A percentile compares a stretch with the other conserved stretches of the same genome.
Conservation (phyloP, 1,140 invertebrate genomes). For the Drosophila sp. region DNA sequence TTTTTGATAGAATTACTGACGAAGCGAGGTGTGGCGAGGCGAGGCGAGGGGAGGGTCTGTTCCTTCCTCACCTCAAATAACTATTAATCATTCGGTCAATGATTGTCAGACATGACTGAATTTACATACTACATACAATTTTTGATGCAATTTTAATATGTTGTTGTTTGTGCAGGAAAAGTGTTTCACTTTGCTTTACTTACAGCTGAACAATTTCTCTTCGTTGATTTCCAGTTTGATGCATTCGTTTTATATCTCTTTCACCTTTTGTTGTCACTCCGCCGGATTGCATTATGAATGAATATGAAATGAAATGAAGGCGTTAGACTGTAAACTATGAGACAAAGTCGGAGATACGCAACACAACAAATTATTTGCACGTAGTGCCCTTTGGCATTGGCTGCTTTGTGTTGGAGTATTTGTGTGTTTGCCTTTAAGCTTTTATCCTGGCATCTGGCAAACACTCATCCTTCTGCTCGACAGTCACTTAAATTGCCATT, state of each 20-base stretch:
- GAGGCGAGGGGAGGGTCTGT: too few relatives aligned
- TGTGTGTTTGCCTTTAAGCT: constrained; percentile 57
- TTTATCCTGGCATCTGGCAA: constrained; percentile 72
- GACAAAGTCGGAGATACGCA: constrained; percentile 32
- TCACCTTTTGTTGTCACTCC: constrained; percentile 41
- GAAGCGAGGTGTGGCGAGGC: neutral
- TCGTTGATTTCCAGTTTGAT: constrained; percentile 63
- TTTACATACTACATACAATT: constrained; percentile 5
- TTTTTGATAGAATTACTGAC: constrained; percentile 45
- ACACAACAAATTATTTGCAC: constrained; percentile 22
- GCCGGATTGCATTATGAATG: constrained; percentile 68
- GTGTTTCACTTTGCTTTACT: constrained; percentile 24
- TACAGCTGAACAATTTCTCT: constrained; percentile 49
- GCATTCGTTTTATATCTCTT: constrained; percentile 67
- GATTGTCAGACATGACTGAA: constrained; percentile 3
- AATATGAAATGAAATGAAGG: constrained; percentile 50
- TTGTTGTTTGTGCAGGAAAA: constrained; percentile 17
- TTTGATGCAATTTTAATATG: constrained; percentile 56
- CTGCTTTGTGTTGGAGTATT: constrained; percentile 20
- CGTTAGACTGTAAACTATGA: constrained; percentile 76
- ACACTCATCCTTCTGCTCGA: constrained; percentile 43
- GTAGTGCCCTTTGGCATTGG: constrained; percentile 25
- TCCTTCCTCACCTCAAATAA: neutral
- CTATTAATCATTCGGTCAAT: constrained; percentile 63
- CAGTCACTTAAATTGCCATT: constrained; percentile 80